Evolutionary conservation across 2,888 invertebrate genomes (phyloP).

Genomic region (Cancer borealis): DNA sequence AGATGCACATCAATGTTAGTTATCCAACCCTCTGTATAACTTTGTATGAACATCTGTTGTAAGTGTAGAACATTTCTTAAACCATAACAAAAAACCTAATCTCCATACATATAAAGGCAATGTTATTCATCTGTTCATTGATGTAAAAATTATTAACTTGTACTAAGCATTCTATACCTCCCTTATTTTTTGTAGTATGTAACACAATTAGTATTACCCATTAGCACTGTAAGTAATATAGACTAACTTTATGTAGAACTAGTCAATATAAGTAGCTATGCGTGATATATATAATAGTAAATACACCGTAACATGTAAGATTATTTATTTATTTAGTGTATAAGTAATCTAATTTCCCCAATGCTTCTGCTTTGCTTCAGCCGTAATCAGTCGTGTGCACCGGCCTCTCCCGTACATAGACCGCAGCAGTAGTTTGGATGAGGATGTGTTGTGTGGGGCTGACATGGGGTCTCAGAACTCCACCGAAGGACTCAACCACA

Average conservation of each 20-base stretch:
- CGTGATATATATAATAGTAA: not conserved
- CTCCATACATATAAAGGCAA: not conserved
- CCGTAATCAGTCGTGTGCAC: conserved; percentile 74
- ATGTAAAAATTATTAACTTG: not conserved
- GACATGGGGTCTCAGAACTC: conserved; percentile 69
- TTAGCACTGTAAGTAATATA: not conserved
- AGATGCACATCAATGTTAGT: not conserved
- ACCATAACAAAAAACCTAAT: not conserved
- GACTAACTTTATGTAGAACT: not conserved
- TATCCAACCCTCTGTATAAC: not conserved
- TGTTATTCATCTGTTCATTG: not conserved
- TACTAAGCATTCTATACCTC: not conserved
- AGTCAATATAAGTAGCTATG: not conserved
- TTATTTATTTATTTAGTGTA: not conserved
- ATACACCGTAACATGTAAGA: not conserved
- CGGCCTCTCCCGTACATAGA: conserved; percentile 77
- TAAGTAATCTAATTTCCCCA: not conserved
- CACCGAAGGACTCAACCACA: conserved; percentile 68
- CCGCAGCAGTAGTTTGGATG: conserved; percentile 77
- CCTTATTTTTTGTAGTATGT: not conserved
- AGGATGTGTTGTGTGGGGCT: conserved; percentile 76
- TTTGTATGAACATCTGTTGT: not conserved
- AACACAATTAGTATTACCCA: not conserved
- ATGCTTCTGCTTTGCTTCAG: conserved; percentile 55
- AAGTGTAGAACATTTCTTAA: not conserved